Conservation (phyloP, 2,113 vertebrate genomes). For the Natator depressus region DNA sequence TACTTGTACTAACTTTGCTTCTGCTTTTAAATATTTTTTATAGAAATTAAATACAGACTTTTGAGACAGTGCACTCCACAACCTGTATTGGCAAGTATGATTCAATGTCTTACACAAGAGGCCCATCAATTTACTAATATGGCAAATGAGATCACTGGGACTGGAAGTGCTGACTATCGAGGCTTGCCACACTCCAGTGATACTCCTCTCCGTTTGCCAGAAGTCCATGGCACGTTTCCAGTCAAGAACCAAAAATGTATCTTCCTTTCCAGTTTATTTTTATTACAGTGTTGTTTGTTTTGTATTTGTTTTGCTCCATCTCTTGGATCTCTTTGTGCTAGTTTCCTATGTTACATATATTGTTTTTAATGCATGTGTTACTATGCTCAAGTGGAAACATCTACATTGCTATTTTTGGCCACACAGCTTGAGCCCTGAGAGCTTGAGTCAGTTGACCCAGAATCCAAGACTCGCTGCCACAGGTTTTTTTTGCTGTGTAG, state of each 20-base stretch:
- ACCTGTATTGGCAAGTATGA: accelerated
- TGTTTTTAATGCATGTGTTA: not conserved
- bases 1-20: not conserved
- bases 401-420: not conserved
- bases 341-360: not conserved
- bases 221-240: not conserved
- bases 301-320: not conserved
- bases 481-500: not conserved
- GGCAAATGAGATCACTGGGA: not conserved
- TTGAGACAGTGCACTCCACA: not conserved
- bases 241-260: not conserved
- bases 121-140: not conserved
- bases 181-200: not conserved
- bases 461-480: not conserved
- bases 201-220: not conserved
- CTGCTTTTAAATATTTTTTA: not conserved
- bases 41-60: slow-evolving; percentile 18
- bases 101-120: not conserved
- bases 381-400: not conserved
- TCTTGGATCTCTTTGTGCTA: not conserved
- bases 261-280: not conserved
- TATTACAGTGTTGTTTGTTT: not conserved
- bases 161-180: not conserved
- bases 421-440: not conserved
- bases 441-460: not conserved